Conservation (phyloP, 2,797 vertebrate species). For the Eidolon dupreanum region DNA sequence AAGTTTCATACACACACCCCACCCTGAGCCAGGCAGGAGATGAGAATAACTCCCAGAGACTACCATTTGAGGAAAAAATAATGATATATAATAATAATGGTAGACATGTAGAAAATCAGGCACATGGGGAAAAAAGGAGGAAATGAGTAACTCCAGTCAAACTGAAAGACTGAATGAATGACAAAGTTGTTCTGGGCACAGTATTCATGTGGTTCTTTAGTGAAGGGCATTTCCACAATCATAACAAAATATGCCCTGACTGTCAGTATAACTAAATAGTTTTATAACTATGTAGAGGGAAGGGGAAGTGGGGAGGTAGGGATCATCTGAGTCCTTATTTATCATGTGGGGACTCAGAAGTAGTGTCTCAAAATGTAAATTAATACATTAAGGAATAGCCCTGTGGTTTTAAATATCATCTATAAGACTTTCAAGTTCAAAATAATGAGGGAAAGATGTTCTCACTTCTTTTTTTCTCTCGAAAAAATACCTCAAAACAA, state of each 20-base stretch:
- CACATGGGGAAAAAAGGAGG: not conserved
- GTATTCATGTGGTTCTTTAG: not conserved
- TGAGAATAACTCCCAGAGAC: not conserved
- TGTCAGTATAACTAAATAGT: not conserved
- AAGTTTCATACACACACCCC: not conserved
- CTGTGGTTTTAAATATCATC: not conserved
- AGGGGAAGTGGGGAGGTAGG: not conserved
- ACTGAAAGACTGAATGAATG: not conserved
- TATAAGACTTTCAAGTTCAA: not conserved
- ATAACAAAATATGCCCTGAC: not conserved
- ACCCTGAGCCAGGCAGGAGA: not conserved
- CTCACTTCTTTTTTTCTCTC: not conserved
- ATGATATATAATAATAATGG: too few species aligned
- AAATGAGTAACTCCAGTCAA: not conserved
- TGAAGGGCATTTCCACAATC: not conserved
- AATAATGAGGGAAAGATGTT: not conserved
- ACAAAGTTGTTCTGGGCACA: not conserved
- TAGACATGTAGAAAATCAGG: not conserved
- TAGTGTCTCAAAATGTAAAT: not conserved
- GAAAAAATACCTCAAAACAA: not conserved
- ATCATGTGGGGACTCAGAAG: not conserved
- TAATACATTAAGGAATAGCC: not conserved
- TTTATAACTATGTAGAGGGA: not conserved
- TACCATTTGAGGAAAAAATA: not conserved
- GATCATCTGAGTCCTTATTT: not conserved